phyloP scores from a whole-genome alignment of 1,140 invertebrate genomes.

The Bicyclus anynana region DNA sequence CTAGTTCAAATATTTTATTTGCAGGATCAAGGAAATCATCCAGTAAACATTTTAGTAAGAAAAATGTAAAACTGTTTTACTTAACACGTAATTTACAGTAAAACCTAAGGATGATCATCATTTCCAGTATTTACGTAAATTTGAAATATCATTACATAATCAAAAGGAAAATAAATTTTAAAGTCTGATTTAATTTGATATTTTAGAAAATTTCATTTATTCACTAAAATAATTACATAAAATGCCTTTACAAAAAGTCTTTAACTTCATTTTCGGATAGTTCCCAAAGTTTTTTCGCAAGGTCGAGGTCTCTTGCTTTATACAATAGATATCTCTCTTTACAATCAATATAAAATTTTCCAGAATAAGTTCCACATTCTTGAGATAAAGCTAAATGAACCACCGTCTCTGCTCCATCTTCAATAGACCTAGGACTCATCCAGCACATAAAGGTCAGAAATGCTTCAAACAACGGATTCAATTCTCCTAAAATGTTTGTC shows the following conservation, averaged over 20 bases:
- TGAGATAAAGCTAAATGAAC: constrained; percentile 3
- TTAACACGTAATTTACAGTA: too few species aligned
- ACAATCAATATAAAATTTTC: constrained; percentile 9
- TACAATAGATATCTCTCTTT: not conserved
- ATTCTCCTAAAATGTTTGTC: constrained; percentile 9
- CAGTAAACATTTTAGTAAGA: too few species aligned
- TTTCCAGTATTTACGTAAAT: too few species aligned
- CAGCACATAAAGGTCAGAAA: constrained; percentile 8
- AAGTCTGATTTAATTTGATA: too few species aligned
- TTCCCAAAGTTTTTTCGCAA: constrained; percentile 1
- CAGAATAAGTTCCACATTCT: constrained; percentile 2
- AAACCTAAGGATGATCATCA: too few species aligned
- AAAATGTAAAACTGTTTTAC: too few species aligned
- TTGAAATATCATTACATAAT: too few species aligned
- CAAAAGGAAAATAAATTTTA: too few species aligned
- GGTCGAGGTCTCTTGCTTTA: not conserved
- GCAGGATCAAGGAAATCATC: too few species aligned
- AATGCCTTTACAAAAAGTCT: not conserved
- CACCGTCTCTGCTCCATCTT: constrained; percentile 6
- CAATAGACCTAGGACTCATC: constrained; percentile 4
- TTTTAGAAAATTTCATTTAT: too few species aligned
- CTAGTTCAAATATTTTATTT: too few species aligned
- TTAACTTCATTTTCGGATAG: not conserved
- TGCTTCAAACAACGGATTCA: not conserved
- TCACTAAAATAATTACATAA: too few species aligned